Conservation (phyloP, 2,113 vertebrate species). For the Otocyon megalotis region DNA sequence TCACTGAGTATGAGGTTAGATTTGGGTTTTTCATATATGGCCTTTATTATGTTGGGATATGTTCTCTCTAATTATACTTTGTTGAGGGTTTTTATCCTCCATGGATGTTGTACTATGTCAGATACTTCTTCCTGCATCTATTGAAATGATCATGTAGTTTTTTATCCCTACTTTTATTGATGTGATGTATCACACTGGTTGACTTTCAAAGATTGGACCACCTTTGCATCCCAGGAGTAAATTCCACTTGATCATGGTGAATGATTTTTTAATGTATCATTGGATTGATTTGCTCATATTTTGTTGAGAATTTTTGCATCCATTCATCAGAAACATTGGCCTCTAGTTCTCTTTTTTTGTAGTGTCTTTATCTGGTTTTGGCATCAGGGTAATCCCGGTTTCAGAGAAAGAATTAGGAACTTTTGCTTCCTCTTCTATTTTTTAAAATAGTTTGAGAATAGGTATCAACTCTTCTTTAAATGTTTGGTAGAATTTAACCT, state of each 20-base stretch:
- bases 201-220: background rate
- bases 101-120: background rate
- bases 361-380: background rate
- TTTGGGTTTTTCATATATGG: background rate
- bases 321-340: background rate
- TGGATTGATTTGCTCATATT: background rate
- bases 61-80: background rate
- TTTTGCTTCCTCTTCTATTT: background rate
- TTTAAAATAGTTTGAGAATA: background rate
- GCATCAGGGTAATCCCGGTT: background rate
- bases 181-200: background rate
- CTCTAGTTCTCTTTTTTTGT: background rate
- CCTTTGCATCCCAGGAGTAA: background rate
- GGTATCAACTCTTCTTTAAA: background rate
- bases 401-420: background rate
- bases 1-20: background rate
- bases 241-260: background rate
- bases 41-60: background rate
- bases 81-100: background rate
- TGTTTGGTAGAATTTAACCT: background rate
- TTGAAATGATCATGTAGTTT: background rate
- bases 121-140: background rate
- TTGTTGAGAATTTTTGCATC: background rate
- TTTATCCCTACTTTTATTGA: background rate
- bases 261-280: background rate